Base-by-base conservation (phyloP, 2,888 invertebrate genomes). In the Athalia circularis region DNA sequence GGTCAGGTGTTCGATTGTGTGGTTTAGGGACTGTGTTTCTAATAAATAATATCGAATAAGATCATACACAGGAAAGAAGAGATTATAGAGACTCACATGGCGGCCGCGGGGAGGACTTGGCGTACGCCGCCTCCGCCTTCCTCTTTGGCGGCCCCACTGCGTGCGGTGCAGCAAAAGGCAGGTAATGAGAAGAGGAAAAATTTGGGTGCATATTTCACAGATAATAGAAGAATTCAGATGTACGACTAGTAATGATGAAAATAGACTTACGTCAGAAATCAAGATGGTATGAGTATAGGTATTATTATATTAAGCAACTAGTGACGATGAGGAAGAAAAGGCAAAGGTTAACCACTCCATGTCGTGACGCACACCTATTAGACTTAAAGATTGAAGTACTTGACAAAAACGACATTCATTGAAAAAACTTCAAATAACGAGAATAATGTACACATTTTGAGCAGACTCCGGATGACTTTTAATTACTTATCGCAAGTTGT, bases 131-230 rank as follows among this genome's bases (percentile, higher is more conserved):
- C 15, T 76, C 76, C 76, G 76, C 76, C 76, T 43, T 62, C 76
- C 64, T 76, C 64, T 65, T 62, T 76, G 68, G 68, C 68, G 68
- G 76, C 67, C 61, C 77, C 78, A 70, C 79, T 80, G 77, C 62
- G 80, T 57, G 74, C 54, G 70, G 77, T 77, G 65, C 62, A 65
- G 65, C 65, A 62, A 52, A 78, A 59, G 67, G 65, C 70, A 62
- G 67, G 47, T 65, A 48, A 76, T 29, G 57, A 80, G 62, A 76
- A 70, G 65, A 45, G 62, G 48, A 72, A 65, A 70, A 61, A 62
- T 72, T 70, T 43, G 13, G 13, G 62, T 70, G 65, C 75, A 50
- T 61, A 8, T 59, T 61, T 75, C 45, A 45, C 13, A 48, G 62
- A 11, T 4, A 43, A 4, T 6, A 47, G 29, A 11, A 64, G 8